Evolutionary conservation across 2,797 vertebrate species (phyloP).

Genomic region (Antrozous pallidus): DNA sequence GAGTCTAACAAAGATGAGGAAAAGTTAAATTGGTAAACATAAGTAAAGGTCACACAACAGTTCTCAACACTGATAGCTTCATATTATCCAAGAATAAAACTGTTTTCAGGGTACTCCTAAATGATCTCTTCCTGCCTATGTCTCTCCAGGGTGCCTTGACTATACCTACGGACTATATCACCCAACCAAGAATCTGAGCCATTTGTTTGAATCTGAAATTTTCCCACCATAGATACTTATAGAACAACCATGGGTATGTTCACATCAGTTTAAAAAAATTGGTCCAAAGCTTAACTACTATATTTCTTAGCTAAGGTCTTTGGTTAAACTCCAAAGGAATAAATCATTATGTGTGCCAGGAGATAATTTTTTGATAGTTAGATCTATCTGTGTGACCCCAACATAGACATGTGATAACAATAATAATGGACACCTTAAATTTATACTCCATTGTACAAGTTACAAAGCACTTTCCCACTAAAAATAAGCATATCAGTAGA

Average conservation of each 20-base stretch:
- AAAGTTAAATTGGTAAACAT: not conserved
- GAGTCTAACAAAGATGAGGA: not conserved
- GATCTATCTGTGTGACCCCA: conserved; percentile 21
- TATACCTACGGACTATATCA: not conserved
- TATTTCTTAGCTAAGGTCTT: conserved; percentile 59
- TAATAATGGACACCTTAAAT: not conserved
- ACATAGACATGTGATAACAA: not conserved
- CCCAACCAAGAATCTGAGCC: not conserved
- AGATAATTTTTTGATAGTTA: conserved; percentile 4
- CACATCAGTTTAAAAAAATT: conserved; percentile 20
- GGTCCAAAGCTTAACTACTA: conserved; percentile 21
- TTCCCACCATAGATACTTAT: not conserved
- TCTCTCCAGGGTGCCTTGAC: not conserved
- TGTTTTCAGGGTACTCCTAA: not conserved
- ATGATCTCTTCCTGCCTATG: not conserved
- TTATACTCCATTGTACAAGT: not conserved
- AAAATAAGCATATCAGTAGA: not conserved
- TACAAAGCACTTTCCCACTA: not conserved
- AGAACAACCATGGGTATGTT: conserved; percentile 18
- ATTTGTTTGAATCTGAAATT: conserved; percentile 50
- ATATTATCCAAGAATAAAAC: not conserved
- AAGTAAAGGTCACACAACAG: not conserved
- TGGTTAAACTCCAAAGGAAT: conserved; percentile 53
- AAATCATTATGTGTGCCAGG: conserved; percentile 43
- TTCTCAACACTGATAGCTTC: not conserved